Base-by-base conservation (phyloP, 2,113 vertebrate genomes). In the Haplochromis burtoni region DNA sequence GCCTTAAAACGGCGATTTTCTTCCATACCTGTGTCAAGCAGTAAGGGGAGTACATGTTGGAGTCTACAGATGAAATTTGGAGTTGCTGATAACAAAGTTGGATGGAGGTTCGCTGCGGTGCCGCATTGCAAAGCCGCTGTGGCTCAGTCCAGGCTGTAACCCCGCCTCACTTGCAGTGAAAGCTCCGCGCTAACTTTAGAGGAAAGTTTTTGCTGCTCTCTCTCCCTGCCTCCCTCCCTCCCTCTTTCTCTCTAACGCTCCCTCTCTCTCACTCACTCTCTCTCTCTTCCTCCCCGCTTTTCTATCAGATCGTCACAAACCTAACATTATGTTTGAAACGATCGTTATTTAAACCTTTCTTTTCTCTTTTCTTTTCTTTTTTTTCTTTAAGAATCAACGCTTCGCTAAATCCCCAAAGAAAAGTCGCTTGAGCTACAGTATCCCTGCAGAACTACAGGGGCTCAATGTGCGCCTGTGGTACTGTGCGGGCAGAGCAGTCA, bases 111-210 rank as follows among this genome's bases (percentile, higher is more conserved):
- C 95, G 96, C 95, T 95, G 95, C 90, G 92, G 94, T 94, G 95
- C 95, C 93, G 96, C 97, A 97, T 97, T 92, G 97, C 96, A 96
- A 94, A 95, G 93, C 93, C 94, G 91, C 94, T 91, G 93, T 91
- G 94, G 92, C 94, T 94, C 94, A 91, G 94, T 95, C 95, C 95
- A 94, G 88, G 94, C 95, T 94, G 90, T 96, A 96, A 97, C 96
- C 95, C 96, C 96, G 97, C 97, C 96, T 97, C 96, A 84, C 96
- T 96, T 94, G 93, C 96, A 96, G 94, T 96, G 96, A 96, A 96
- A 96, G 96, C 96, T 95, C 93, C 88, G 94, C 93, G 92, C 90
- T 86, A 96, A 97, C 95, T 96, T 97, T 95, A 94, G 85, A 83
- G 94, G 91, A 95, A 95, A 95, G 90, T 94, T 95, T 95, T 92